Conservation (phyloP, 2,113 vertebrate species). For the Onychorhynchus coronatus region DNA sequence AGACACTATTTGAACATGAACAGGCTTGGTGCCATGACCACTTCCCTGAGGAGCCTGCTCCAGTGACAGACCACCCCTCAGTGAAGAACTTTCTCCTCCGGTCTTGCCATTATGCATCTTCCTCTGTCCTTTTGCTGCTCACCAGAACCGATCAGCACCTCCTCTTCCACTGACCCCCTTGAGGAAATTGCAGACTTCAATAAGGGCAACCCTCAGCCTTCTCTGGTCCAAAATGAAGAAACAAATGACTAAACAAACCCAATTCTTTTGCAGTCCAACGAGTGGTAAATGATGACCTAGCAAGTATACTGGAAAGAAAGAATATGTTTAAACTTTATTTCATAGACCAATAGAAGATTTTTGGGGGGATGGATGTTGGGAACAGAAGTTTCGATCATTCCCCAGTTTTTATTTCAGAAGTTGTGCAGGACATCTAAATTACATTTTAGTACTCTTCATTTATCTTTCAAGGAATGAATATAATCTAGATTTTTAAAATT, state of each 20-base stretch:
- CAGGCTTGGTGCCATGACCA: background rate
- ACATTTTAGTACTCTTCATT: background rate
- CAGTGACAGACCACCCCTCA: background rate
- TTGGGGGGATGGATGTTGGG: background rate
- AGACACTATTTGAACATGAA: background rate
- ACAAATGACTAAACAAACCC: background rate
- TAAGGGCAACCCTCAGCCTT: background rate
- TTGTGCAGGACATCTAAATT: background rate
- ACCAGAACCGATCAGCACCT: background rate
- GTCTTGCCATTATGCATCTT: background rate
- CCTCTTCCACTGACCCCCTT: rapidly evolving
- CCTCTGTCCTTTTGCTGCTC: background rate
- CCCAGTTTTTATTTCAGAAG: background rate
- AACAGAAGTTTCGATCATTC: background rate
- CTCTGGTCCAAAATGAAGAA: background rate
- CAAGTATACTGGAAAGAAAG: background rate
- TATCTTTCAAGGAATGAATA: background rate
- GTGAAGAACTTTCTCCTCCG: background rate
- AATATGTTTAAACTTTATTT: background rate
- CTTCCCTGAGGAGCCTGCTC: background rate
- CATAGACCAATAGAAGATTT: background rate
- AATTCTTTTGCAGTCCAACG: background rate
- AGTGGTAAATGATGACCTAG: background rate
- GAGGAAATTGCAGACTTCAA: background rate
- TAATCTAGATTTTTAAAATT: background rate